phyloP scores from a whole-genome alignment of 2,113 vertebrate genomes.

The Arenaria interpres region DNA sequence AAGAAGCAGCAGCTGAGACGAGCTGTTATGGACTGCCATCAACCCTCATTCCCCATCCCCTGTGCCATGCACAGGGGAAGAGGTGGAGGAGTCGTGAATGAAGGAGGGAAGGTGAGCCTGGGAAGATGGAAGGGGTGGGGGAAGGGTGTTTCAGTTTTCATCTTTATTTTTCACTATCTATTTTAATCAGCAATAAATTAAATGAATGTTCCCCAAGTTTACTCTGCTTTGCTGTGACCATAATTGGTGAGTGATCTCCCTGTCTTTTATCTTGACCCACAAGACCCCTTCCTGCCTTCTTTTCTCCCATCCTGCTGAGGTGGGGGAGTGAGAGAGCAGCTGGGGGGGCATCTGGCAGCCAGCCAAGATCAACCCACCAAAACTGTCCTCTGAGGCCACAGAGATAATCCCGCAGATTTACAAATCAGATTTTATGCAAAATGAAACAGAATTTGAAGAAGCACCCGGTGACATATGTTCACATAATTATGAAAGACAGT shows the following conservation, averaged over 20 bases:
- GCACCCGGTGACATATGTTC: background rate
- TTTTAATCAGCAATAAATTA: background rate
- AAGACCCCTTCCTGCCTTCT: background rate
- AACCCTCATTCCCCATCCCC: background rate
- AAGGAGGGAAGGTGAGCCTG: background rate
- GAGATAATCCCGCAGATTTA: background rate
- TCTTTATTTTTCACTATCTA: background rate
- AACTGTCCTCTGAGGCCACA: background rate
- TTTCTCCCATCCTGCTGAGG: background rate
- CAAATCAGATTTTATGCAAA: background rate
- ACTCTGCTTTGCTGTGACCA: background rate
- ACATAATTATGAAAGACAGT: background rate
- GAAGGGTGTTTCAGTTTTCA: background rate
- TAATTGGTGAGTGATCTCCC: background rate
- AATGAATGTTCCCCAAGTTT: background rate
- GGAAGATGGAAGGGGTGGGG: background rate
- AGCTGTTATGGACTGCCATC: accelerated
- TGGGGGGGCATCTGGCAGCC: background rate
- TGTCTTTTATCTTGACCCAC: background rate
- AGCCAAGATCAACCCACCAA: background rate
- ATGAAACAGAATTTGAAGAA: background rate
- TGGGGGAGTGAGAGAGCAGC: background rate
- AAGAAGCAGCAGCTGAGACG: background rate
- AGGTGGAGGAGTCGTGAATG: background rate
- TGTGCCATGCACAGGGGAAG: accelerated